Base-by-base conservation (phyloP, 1,140 invertebrate species). In the Elymnias hypermnestra region DNA sequence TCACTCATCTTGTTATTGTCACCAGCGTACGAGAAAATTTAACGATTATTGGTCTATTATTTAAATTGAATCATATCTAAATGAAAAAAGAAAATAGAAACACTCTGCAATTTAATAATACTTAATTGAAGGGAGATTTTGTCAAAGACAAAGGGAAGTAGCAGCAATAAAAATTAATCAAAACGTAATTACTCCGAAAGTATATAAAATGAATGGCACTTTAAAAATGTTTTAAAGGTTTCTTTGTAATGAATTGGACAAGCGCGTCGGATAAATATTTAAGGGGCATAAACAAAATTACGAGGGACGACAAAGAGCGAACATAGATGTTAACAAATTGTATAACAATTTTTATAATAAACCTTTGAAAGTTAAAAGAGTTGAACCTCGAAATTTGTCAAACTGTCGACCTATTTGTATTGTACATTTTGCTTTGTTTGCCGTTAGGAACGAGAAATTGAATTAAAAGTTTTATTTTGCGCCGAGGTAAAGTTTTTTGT, bases 371-470 rank as follows among this genome's bases (percentile, higher is more conserved):
- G 29, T 33, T 15, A 33, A 33, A 33, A 33, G 29, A 33, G 29
- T 48, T 48, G 19, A 45, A 37, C 37, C 26, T 47, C 42, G 42
- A 45, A 44, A 45, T 45, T 48, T 38, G 26, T 40, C 25, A 35
- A 48, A 40, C 28, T 22, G 21, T 17, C 18, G 19, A 22, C 36
- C 26, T 40, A 31, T 40, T 48, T 48, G 26, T 40, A 40, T 48
- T 48, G 38, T 48, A 48, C 28, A 48, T 48, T 46, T 46, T 33
- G 26, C 45, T 40, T 48, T 48, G 45, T 48, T 48, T 40, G 28
- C 38, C 9, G 45, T 39, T 28, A 35, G 37, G 9, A 33, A 48
- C 19, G 28, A 15, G 15, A 48, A 48, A 48, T 48, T 48, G 28
- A 40, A 40, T 48, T 23, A 31, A 33, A 47, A 47, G 26, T 40